Percentiles rank a stretch among this genome's conserved stretches.
These are phyloP conservation scores for Myiozetetes cayanensis DNA, from an alignment of 2,113 vertebrate species.

Conservation along the genomic window DNA sequence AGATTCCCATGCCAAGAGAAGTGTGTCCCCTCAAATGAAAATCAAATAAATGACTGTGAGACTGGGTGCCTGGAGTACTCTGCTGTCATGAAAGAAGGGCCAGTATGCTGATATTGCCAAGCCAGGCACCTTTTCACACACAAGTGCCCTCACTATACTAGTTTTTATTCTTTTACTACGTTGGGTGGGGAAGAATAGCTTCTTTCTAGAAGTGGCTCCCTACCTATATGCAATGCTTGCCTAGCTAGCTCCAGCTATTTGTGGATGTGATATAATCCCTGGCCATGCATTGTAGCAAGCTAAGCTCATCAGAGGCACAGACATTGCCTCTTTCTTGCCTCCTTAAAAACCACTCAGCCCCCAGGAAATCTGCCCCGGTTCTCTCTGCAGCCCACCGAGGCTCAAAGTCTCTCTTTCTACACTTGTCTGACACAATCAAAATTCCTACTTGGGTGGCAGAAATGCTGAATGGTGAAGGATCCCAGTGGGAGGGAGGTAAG, in stretches of 20 bases:
- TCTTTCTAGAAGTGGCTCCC: neutral
- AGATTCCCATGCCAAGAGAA: neutral
- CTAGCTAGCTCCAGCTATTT: neutral
- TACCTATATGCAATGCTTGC: neutral
- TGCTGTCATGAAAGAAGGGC: neutral
- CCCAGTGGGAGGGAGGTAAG: constrained; percentile 49
- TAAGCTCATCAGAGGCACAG: neutral
- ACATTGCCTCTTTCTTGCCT: neutral
- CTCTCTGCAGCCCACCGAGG: neutral
- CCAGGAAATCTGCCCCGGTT: neutral
- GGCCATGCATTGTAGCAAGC: neutral
- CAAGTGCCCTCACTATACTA: neutral
- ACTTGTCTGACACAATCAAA: constrained; percentile 54
- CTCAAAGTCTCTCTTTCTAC: constrained; percentile 12
- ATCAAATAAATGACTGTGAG: neutral
- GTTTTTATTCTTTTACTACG: neutral
- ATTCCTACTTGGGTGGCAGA: constrained; percentile 61
- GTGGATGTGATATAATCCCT: neutral
- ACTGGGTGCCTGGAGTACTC: neutral
- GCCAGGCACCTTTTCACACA: neutral
- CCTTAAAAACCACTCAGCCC: neutral
- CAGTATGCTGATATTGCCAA: neutral
- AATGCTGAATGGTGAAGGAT: constrained; percentile 56
- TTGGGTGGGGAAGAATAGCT: neutral
- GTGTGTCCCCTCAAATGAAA: neutral